phyloP scores from a whole-genome alignment of 64 coral and sea anemone genomes.

The Pocillopora damicornis region DNA sequence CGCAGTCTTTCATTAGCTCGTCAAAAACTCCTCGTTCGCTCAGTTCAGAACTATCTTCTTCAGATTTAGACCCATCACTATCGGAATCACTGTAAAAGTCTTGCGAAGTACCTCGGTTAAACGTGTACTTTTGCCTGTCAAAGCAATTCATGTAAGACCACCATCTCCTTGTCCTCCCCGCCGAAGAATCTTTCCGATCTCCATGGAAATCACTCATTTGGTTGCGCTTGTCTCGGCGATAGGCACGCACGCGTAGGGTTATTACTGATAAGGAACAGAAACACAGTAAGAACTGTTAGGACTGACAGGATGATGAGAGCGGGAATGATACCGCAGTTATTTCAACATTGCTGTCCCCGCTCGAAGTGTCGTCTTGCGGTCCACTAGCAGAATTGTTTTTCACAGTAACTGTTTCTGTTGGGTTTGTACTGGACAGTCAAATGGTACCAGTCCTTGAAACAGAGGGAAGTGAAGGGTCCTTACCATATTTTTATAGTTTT shows the following conservation, averaged over 20 bases:
- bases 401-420: background rate
- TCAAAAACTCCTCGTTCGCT: background rate
- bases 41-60: background rate
- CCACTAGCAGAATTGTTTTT: background rate
- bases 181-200: constrained; percentile 50
- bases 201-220: constrained; percentile 43
- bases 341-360: background rate
- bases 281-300: constrained; percentile 70
- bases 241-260: constrained; percentile 68
- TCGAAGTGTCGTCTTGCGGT: background rate
- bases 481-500: too few relatives aligned
- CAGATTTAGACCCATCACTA: constrained; percentile 78
- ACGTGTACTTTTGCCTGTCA: constrained; percentile 64
- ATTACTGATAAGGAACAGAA: constrained; percentile 82
- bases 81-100: constrained; percentile 91
- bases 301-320: constrained; percentile 80
- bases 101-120: constrained; percentile 69
- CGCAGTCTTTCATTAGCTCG: background rate
- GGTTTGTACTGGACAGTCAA: background rate
- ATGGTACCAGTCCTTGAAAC: background rate
- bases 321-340: constrained; percentile 50
- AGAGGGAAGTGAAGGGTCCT: too few relatives aligned
- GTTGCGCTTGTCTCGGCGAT: constrained; percentile 58
- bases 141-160: constrained; percentile 84
- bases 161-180: constrained; percentile 65